Conservation (phyloP, 2,113 vertebrate genomes). For the Cariama cristata region DNA sequence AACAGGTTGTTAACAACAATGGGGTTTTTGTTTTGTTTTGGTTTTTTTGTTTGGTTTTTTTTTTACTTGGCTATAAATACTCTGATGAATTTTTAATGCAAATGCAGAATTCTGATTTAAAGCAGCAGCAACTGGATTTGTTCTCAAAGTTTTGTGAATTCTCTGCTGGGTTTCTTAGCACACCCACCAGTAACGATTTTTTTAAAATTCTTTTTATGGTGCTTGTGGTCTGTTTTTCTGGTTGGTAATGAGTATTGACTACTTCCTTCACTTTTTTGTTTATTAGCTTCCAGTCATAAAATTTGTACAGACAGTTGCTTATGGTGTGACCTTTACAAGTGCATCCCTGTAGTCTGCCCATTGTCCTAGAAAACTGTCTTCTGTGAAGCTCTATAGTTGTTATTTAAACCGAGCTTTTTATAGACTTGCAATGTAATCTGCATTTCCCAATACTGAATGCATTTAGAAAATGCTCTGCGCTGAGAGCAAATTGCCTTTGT, state of each 20-base stretch:
- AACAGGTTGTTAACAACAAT: not conserved
- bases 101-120: not conserved
- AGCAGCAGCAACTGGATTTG: not conserved
- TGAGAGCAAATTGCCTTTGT: not conserved
- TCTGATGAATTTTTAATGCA: slow-evolving; percentile 15
- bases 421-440: not conserved
- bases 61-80: not conserved
- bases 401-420: not conserved
- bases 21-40: not conserved
- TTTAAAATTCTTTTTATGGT: not conserved
- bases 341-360: not conserved
- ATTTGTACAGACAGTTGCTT: not conserved
- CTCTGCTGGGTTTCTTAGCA: not conserved
- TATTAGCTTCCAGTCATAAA: not conserved
- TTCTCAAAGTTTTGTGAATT: not conserved
- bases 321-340: not conserved
- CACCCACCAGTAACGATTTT: not conserved
- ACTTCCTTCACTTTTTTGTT: not conserved
- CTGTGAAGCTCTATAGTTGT: not conserved
- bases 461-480: not conserved
- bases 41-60: no score
- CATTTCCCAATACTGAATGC: not conserved
- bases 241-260: not conserved
- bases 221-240: not conserved
- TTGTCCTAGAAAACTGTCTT: not conserved